Percentiles rank a stretch among this genome's conserved stretches.
Conservation (phyloP, 2,113 vertebrate species). For the Pseudorhombus dupliciocellatus region DNA sequence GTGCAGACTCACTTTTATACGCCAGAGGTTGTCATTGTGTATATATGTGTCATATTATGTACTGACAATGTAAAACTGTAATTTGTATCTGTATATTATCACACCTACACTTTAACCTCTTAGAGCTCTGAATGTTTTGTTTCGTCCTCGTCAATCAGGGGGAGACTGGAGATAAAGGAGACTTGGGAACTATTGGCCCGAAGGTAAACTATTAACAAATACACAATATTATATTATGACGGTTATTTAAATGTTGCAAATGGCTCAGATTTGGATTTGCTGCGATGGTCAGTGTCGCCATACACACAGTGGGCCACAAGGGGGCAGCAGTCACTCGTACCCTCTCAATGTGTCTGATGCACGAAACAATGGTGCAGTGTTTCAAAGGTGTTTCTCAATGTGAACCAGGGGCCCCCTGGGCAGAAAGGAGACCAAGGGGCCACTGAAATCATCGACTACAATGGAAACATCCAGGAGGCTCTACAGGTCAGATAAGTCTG, state of each 20-base stretch:
- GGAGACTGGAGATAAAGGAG: conserved; percentile 91
- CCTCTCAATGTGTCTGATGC: not conserved
- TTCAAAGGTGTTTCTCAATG: conserved; percentile 9
- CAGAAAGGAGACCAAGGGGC: conserved; percentile 96
- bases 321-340: conserved; percentile 34
- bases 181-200: conserved; percentile 85
- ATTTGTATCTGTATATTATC: too few relatives aligned
- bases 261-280: not conserved
- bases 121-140: not conserved
- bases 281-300: not conserved
- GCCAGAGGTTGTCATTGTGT: too few relatives aligned
- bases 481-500: conserved; percentile 86
- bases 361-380: not conserved
- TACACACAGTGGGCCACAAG: conserved; percentile 32
- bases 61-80: too few relatives aligned
- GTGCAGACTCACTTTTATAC: too few relatives aligned
- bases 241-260: too few relatives aligned
- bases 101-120: not conserved
- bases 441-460: conserved; percentile 98
- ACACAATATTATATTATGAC: not conserved
- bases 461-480: conserved; percentile 97
- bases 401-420: conserved; percentile 90
- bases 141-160: conserved; percentile 81
- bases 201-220: conserved; percentile 74
- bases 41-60: too few relatives aligned